Conservation (phyloP, 2,797 vertebrate species). For the Perodicticus potto region DNA sequence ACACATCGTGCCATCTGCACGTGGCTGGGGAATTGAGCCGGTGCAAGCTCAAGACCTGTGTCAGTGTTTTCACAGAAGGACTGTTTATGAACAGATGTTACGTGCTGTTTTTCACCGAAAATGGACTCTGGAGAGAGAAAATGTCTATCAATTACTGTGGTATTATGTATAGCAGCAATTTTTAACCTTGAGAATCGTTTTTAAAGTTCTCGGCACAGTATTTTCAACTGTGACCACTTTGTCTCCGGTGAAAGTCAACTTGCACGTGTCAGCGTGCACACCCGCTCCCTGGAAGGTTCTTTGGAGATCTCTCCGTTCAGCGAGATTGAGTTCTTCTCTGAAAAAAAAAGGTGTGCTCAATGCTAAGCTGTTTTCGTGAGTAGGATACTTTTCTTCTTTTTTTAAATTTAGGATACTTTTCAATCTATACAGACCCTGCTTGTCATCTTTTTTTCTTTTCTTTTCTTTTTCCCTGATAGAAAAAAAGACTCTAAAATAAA, state of each 20-base stretch:
- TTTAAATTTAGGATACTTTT: neutral
- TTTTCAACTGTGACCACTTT: constrained; percentile 82
- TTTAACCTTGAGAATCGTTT: constrained; percentile 98
- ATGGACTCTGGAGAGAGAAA: constrained; percentile 96
- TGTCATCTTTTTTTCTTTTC: neutral
- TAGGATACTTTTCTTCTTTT: neutral
- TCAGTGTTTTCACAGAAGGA: constrained; percentile 97
- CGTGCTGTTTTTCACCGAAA: constrained; percentile 94
- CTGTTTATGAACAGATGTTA: constrained; percentile 99
- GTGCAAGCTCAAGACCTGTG: constrained; percentile 92
- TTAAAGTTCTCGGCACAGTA: constrained; percentile 87
- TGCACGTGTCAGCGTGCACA: constrained; percentile 64
- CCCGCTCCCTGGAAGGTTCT: neutral
- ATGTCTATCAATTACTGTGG: constrained; percentile 97
- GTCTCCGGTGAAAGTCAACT: constrained; percentile 74
- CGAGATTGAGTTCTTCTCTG: neutral
- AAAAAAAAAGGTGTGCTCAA: neutral
- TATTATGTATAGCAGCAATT: constrained; percentile 93
- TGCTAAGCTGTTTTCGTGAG: neutral
- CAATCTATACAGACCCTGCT: neutral
- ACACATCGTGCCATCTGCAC: constrained; percentile 95
- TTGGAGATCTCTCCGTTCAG: neutral
- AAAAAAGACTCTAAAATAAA: constrained; percentile 22
- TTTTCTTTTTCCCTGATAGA: neutral
- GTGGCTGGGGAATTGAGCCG: constrained; percentile 95